These are phyloP conservation scores for Cephus rjabovi DNA, from an alignment of 2,888 invertebrate species.

Conservation along the genomic window DNA sequence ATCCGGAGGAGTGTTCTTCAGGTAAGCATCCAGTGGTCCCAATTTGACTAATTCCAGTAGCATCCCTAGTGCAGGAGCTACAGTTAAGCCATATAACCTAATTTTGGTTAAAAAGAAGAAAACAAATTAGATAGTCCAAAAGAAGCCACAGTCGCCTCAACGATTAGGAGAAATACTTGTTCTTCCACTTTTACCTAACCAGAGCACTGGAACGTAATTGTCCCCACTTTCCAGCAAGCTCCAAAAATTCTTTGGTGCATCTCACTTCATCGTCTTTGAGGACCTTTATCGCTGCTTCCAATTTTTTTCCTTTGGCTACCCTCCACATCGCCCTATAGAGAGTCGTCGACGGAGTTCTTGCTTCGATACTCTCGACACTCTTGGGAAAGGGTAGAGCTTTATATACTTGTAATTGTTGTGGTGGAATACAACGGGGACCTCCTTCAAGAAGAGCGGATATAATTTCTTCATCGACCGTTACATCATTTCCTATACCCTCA, in stretches of 20 bases:
- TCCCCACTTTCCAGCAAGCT: conserved; percentile 82
- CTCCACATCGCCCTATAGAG: conserved; percentile 82
- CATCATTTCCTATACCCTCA: conserved; percentile 71
- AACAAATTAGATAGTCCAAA: not conserved
- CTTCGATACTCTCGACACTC: conserved; percentile 37
- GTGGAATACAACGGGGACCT: conserved; percentile 76
- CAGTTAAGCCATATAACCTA: conserved; percentile 80
- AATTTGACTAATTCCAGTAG: conserved; percentile 83
- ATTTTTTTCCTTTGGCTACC: conserved; percentile 79
- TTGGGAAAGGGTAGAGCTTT: conserved; percentile 69
- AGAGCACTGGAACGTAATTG: conserved; percentile 82
- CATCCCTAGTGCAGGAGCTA: conserved; percentile 82
- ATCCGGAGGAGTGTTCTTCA: conserved; percentile 65
- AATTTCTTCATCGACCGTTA: conserved; percentile 70
- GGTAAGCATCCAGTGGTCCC: conserved; percentile 82
- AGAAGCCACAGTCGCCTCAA: not conserved
- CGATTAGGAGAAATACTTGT: not conserved
- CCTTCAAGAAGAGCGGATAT: conserved; percentile 63
- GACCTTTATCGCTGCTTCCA: conserved; percentile 84
- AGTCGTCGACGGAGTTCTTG: conserved; percentile 36
- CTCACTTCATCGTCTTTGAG: conserved; percentile 73
- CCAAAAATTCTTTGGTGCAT: conserved; percentile 77
- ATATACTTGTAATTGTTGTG: conserved; percentile 77
- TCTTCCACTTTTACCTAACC: conserved; percentile 66
- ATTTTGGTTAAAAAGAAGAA: not conserved